Evolutionary conservation across 2,888 invertebrate genomes (phyloP).

Genomic region (Hirtodrosophila confusa): DNA sequence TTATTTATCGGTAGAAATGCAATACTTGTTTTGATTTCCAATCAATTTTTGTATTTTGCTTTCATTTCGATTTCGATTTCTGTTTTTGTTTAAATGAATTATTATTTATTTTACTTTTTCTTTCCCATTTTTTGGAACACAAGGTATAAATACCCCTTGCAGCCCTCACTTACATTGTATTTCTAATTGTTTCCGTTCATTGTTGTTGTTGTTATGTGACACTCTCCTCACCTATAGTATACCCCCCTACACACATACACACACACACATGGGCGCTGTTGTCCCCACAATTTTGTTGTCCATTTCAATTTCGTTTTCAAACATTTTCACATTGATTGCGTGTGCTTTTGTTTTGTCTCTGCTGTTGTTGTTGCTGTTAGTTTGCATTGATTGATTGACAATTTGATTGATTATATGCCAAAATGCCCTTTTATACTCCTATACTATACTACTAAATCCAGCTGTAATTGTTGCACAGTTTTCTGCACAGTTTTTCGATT

Average conservation of each 20-base stretch:
- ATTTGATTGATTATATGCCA: slow-evolving; percentile 76
- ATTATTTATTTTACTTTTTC: background rate
- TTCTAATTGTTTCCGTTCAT: slow-evolving; percentile 65
- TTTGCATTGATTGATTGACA: slow-evolving; percentile 75
- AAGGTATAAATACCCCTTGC: background rate
- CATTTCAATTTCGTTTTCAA: slow-evolving; percentile 68
- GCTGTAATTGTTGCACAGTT: slow-evolving; percentile 45
- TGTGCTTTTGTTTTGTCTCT: slow-evolving; percentile 39
- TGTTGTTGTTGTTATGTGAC: slow-evolving; percentile 48
- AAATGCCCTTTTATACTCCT: slow-evolving; percentile 44
- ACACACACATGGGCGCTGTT: background rate
- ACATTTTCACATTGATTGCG: slow-evolving; percentile 57
- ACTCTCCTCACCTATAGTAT: background rate
- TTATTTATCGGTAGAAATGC: background rate
- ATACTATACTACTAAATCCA: slow-evolving; percentile 7
- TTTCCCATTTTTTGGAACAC: background rate
- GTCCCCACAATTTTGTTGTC: slow-evolving; percentile 58
- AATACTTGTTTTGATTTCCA: background rate
- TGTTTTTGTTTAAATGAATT: background rate
- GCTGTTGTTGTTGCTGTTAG: slow-evolving; percentile 36
- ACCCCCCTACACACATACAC: background rate
- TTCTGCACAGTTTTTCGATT: slow-evolving; percentile 35
- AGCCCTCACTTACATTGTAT: slow-evolving; percentile 1
- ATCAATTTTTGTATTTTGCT: background rate
- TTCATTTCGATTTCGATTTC: background rate